phyloP scores from a whole-genome alignment of 1,140 invertebrate genomes.

The Zaprionus nigranus region DNA sequence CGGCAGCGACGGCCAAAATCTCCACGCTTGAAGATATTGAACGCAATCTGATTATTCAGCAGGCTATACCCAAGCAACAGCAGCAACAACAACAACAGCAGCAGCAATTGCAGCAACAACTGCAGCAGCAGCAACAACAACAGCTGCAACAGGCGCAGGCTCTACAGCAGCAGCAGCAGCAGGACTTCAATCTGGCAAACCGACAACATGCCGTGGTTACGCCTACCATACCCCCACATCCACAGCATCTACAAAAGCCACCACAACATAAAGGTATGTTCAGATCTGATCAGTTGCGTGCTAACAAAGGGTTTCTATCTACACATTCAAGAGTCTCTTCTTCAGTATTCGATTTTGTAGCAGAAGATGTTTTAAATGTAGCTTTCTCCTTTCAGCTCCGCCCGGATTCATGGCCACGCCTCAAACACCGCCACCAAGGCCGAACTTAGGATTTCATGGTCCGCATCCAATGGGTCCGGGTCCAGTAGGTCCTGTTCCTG shows the following conservation, averaged over 20 bases:
- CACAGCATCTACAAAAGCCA: slow-evolving; percentile 50
- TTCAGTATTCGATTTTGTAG: neutral
- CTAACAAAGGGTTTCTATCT: neutral
- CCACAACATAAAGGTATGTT: slow-evolving; percentile 63
- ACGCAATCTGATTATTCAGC: slow-evolving; percentile 81
- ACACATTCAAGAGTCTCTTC: neutral
- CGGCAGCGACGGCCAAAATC: slow-evolving; percentile 62
- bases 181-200: slow-evolving; percentile 64
- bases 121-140: slow-evolving; percentile 40
- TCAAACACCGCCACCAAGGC: slow-evolving; percentile 68
- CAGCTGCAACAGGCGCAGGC: slow-evolving; percentile 27
- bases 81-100: slow-evolving; percentile 44
- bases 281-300: neutral
- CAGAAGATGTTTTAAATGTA: neutral
- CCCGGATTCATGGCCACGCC: slow-evolving; percentile 68
- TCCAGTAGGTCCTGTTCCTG: slow-evolving; percentile 60
- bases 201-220: slow-evolving; percentile 57
- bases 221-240: slow-evolving; percentile 57
- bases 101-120: slow-evolving; percentile 9
- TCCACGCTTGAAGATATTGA: slow-evolving; percentile 82
- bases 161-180: slow-evolving; percentile 39
- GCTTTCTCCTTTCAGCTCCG: slow-evolving; percentile 48
- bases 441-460: slow-evolving; percentile 65
- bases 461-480: slow-evolving; percentile 66
- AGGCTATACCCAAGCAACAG: slow-evolving; percentile 61